Conservation (phyloP, 2,797 vertebrate species). For the Echiichthys vipera region DNA sequence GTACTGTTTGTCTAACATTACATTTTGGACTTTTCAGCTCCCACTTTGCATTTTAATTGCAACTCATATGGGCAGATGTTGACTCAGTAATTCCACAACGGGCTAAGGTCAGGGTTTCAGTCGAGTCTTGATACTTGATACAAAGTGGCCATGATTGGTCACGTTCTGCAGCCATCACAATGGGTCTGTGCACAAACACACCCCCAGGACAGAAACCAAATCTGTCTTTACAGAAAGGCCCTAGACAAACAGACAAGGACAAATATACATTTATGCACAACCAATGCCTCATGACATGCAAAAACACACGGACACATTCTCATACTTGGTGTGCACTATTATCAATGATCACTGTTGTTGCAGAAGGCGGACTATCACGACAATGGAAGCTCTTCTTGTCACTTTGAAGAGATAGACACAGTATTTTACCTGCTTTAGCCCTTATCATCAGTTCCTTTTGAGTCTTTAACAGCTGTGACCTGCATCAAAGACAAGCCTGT, state of each 20-base stretch:
- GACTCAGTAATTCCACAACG: conserved; percentile 43
- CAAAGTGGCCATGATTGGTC: conserved; percentile 39
- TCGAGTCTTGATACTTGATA: conserved; percentile 40
- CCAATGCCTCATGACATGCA: not conserved
- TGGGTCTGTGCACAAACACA: conserved; percentile 19
- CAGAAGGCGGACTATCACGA: not conserved
- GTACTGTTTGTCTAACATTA: conserved; percentile 1
- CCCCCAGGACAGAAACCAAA: conserved; percentile 63
- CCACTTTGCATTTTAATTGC: conserved; percentile 32
- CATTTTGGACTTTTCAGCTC: not conserved
- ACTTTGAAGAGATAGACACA: not conserved
- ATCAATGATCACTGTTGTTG: conserved; percentile 3
- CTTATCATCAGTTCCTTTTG: not conserved
- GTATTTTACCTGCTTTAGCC: not conserved
- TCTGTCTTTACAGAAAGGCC: conserved; percentile 6
- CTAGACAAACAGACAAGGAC: not conserved
- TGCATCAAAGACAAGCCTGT: not conserved
- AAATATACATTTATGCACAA: conserved; percentile 4
- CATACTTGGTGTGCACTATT: not conserved
- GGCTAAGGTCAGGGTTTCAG: conserved; percentile 54
- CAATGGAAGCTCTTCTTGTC: conserved; percentile 8
- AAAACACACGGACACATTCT: not conserved
- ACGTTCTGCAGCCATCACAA: conserved; percentile 21
- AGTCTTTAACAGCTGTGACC: not conserved
- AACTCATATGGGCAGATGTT: conserved; percentile 3